A percentile compares a stretch with the other conserved stretches of the same genome.
Conservation (phyloP, 2,888 invertebrate genomes). For the Chaetogeoica ovagalla region DNA sequence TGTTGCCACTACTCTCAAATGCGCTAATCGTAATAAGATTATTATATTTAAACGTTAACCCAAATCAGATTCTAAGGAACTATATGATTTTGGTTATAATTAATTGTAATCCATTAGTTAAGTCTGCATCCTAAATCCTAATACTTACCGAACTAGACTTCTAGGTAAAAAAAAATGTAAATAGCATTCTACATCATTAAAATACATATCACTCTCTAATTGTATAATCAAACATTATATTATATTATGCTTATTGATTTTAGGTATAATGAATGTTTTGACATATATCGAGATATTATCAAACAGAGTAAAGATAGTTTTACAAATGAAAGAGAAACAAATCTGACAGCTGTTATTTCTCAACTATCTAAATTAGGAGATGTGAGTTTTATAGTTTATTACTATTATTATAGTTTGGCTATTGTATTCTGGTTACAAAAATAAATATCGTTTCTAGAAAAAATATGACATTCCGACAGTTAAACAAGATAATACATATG, state of each 20-base stretch:
- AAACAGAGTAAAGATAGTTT: conserved; percentile 91
- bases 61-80: too few species aligned
- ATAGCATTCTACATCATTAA: not conserved
- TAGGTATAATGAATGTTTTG: conserved; percentile 80
- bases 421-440: not conserved
- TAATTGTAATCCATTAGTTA: too few species aligned
- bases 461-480: conserved; percentile 63
- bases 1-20: too few species aligned
- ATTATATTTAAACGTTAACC: too few species aligned
- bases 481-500: conserved; percentile 75
- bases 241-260: conserved; percentile 22
- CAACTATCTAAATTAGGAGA: conserved; percentile 71
- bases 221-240: not conserved
- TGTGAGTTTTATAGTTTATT: conserved; percentile 61
- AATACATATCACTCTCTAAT: not conserved
- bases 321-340: conserved; percentile 92
- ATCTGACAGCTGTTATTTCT: conserved; percentile 88
- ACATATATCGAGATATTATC: conserved; percentile 84
- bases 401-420: not conserved
- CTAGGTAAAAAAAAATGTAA: not conserved
- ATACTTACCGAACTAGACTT: not conserved
- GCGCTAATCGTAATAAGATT: too few species aligned
- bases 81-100: too few species aligned
- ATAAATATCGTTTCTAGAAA: conserved; percentile 58
- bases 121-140: not conserved